Evolutionary conservation across 2,113 vertebrate genomes (phyloP), one percentile per base, ranked within the genome.

Genomic region (Benitochromis conjunctus): DNA sequence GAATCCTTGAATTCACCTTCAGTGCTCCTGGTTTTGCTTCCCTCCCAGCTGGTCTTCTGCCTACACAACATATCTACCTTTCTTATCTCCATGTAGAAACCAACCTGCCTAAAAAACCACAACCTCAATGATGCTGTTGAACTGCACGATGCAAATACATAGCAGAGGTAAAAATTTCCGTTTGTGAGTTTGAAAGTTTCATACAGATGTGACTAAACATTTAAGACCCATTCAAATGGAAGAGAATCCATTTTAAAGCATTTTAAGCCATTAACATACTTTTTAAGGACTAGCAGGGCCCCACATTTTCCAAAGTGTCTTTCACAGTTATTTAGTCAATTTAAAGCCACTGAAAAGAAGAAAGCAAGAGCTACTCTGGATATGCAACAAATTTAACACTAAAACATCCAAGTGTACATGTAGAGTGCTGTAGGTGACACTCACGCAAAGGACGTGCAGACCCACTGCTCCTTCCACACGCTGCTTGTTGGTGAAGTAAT

Each of bases 371-470:
- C 38, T 71, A 71, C 12, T 69, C 46, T 71, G 41, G 41, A 46
- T 46, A 10, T 18, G 13, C 21, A 48, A 48, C 38, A 74, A 29
- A 13, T 10, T 71, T 18, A 46, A 48, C 41, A 29, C 13, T 16
- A 11, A 74, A 74, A 48, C 66, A 26, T 48, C 18, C 66, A 71
- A 48, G 66, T 29, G 66, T 74, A 9, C 41, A 18, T 46, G 41
- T 46, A 12, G 26, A 26, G 12, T 14, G 26, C n/a, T 81, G 64
- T 57, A 80, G 38, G 56, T 80, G 83, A 85, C 48, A 99, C 98
- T 99, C 96, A 99, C 98, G 95, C 96, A 98, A 41, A 99, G 92
- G 81, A 99, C 97, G 1, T 99, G 98, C 48, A 99, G 96, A 54
- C 97, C 93, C 77, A 99, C 96, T 0, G 98, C 98, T 86, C 98